phyloP scores from a whole-genome alignment of 2,797 vertebrate species.

The Tauraco hartlaubi region DNA sequence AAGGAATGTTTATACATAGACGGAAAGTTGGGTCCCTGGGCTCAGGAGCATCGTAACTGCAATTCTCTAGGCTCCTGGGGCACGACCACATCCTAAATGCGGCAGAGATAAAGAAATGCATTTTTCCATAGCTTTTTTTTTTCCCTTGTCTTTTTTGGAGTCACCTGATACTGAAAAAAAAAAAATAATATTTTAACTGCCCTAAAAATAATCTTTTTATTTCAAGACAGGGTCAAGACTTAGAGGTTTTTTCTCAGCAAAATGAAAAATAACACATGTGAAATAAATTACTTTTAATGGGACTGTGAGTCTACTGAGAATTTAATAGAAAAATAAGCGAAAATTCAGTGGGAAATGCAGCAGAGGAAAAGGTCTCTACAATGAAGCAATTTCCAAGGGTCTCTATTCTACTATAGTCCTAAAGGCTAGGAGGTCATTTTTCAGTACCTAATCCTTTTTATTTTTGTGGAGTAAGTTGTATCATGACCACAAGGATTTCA shows the following conservation, averaged over 20 bases:
- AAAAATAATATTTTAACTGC: background rate
- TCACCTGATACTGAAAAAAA: background rate
- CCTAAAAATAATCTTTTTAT: conserved; percentile 13
- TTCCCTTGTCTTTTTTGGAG: background rate
- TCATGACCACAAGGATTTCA: background rate
- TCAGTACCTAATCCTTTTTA: background rate
- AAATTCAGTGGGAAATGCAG: conserved; percentile 4
- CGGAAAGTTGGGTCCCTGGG: conserved; percentile 7
- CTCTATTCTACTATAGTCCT: background rate
- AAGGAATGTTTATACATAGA: conserved; percentile 6
- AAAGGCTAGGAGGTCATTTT: background rate
- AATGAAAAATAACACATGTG: conserved; percentile 46
- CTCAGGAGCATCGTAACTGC: background rate
- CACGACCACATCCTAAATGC: background rate
- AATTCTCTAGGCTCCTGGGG: background rate
- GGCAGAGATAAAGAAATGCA: background rate
- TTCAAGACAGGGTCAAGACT: background rate
- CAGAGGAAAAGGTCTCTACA: background rate
- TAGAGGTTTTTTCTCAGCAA: background rate
- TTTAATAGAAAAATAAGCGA: background rate
- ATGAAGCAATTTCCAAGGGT: background rate
- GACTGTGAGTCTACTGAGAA: background rate
- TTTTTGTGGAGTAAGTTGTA: background rate
- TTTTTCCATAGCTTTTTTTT: background rate
- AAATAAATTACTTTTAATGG: conserved; percentile 45